Base-by-base conservation (phyloP, 2,797 vertebrate species). In the Taeniopygia guttata region DNA sequence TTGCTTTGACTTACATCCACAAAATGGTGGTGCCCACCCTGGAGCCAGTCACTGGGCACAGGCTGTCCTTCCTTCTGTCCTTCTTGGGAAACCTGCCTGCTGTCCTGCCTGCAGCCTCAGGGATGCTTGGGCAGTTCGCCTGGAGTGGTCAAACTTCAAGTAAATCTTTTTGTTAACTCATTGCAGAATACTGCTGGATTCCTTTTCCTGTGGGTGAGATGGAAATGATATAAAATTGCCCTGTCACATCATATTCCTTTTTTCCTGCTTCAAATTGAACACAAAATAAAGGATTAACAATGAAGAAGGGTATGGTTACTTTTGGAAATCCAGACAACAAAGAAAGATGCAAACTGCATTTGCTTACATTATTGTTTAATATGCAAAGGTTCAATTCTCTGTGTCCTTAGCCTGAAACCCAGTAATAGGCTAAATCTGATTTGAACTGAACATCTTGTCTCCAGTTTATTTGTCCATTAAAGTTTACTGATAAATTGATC, bases 391-490 rank as follows among this genome's bases (percentile, higher is more conserved):
- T 92, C 81, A 68, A 75, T 94, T 92, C 72, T 79, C 52, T 73
- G 42, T 89, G 68, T 82, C 88, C 86, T 82, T 73, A 84, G 48
- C 49, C 72, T 94, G 90, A 87, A 90, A 86, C 32, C 14, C 21
- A 3, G 3, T 94, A 94, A 84, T 76, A 76, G 86, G 30, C 77
- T 79, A 94, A 96, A 96, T 96, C 68, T 60, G 66, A 96, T 95
- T 96, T 94, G 90, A 83, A 69, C 83, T 66, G 74, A 95, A 82
- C 83, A 86, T 93, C 83, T 94, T 95, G 93, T 95, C 90, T 95
- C 93, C 90, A 94, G 83, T 96, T 95, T 93, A 92, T 88, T 94
- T 91, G 67, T 73, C 88, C 77, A 79, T 92, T 95, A 81, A 82
- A 79, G 55, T 82, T 95, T 88, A 90, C 90, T 90, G 92, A 95